These are phyloP conservation scores for Toxonevra muliebris DNA, from an alignment of 2,888 invertebrate species.

Conservation along the genomic window DNA sequence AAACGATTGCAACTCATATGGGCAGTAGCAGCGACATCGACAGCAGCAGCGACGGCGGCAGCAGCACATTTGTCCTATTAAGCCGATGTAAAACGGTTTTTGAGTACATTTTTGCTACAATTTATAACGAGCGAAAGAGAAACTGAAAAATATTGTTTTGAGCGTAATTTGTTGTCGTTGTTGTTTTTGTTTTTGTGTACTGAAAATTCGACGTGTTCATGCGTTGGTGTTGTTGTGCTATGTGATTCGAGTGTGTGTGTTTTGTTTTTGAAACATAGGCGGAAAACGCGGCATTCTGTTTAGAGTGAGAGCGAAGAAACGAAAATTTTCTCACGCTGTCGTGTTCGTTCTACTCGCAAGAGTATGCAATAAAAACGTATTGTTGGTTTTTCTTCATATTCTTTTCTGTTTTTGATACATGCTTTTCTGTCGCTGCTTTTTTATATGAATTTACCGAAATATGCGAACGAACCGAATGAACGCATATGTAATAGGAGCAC, in stretches of 20 bases:
- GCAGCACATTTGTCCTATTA: too few species aligned
- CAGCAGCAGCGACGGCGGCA: conserved; percentile 17
- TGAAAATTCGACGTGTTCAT: too few species aligned
- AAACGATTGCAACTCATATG: too few species aligned
- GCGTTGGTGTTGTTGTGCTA: too few species aligned
- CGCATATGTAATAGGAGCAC: background rate
- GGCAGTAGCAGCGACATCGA: too few species aligned
- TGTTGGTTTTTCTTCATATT: background rate
- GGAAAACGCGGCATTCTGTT: background rate
- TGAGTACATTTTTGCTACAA: conserved; percentile 18
- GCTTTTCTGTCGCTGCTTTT: background rate
- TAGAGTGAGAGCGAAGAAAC: background rate
- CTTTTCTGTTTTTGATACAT: background rate
- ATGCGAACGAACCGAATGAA: background rate
- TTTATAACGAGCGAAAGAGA: conserved; percentile 21
- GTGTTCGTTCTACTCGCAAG: too few species aligned
- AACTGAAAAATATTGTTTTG: too few species aligned
- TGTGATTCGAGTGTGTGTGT: too few species aligned
- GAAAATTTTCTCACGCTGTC: conserved; percentile 4
- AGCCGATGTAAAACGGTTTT: background rate
- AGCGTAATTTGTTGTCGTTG: background rate
- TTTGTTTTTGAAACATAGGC: too few species aligned
- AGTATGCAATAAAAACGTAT: too few species aligned
- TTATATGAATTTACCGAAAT: background rate
- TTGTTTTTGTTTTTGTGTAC: too few species aligned